These are phyloP conservation scores for Acronicta aceris DNA, from an alignment of 2,888 invertebrate genomes.

Conservation along the genomic window DNA sequence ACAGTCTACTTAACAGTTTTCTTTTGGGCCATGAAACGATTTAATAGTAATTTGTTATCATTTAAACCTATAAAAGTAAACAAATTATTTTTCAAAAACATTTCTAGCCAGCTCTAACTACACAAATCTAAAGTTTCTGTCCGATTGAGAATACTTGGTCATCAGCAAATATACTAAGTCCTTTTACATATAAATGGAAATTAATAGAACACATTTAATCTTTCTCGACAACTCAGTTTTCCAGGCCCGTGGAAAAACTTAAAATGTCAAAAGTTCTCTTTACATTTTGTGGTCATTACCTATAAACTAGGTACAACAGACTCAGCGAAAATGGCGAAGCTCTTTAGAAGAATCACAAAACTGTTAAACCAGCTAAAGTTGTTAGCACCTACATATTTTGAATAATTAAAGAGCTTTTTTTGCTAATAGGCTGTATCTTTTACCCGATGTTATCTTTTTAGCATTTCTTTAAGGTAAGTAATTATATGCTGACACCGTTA, in stretches of 20 bases:
- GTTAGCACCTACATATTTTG: slow-evolving; percentile 9
- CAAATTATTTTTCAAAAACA: too few species aligned
- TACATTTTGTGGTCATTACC: neutral
- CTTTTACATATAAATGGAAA: neutral
- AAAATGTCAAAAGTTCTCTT: neutral
- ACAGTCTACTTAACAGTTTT: too few species aligned
- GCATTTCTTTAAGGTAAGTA: neutral
- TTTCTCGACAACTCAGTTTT: neutral
- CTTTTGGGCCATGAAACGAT: too few species aligned
- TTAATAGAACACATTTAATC: neutral
- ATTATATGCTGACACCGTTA: slow-evolving; percentile 20
- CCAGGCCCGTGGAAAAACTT: neutral
- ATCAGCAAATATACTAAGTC: too few species aligned
- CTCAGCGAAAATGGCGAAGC: neutral
- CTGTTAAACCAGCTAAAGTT: slow-evolving; percentile 8
- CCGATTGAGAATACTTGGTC: too few species aligned
- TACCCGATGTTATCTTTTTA: slow-evolving; percentile 14
- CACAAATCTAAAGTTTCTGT: too few species aligned
- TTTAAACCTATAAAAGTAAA: too few species aligned
- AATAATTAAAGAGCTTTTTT: slow-evolving; percentile 15
- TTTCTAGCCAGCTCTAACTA: too few species aligned
- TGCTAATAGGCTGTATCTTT: slow-evolving; percentile 22
- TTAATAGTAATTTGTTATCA: too few species aligned
- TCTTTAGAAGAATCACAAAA: slow-evolving; percentile 13
- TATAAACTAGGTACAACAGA: too few species aligned